Conservation (phyloP, 37 sponge, comb jelly and placozoan species). For the Crambe crambe region DNA sequence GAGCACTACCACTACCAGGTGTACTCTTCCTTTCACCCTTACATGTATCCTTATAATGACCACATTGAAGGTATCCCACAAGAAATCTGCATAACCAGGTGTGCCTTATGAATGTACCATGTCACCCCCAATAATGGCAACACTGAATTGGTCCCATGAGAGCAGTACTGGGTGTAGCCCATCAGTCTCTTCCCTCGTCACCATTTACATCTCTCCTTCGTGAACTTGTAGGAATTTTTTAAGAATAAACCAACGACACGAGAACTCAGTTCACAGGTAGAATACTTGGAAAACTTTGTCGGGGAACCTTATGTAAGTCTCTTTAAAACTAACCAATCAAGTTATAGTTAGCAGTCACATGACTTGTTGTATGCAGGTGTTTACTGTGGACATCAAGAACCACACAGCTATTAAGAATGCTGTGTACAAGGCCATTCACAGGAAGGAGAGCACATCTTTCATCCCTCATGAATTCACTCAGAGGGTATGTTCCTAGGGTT, state of each 20-base stretch:
- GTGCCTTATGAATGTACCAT: too few relatives aligned
- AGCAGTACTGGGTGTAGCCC: too few relatives aligned
- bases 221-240: slow-evolving; percentile 58
- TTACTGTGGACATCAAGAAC: slow-evolving; percentile 63
- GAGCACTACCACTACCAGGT: too few relatives aligned
- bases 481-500: slow-evolving; percentile 14
- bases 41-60: too few relatives aligned
- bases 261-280: slow-evolving; percentile 63
- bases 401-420: slow-evolving; percentile 35
- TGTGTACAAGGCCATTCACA: slow-evolving; percentile 29
- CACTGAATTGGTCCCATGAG: too few relatives aligned
- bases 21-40: too few relatives aligned
- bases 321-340: background rate
- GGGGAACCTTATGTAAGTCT: slow-evolving; percentile 81
- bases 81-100: too few relatives aligned
- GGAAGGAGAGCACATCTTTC: slow-evolving; percentile 17
- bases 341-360: background rate
- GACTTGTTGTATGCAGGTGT: slow-evolving; percentile 41
- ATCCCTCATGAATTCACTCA: slow-evolving; percentile 78
- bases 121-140: too few relatives aligned
- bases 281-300: slow-evolving; percentile 76
- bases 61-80: too few relatives aligned
- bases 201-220: too few relatives aligned
- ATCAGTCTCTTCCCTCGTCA: too few relatives aligned
- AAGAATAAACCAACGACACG: slow-evolving; percentile 73